Base-by-base conservation (phyloP, 2,797 vertebrate genomes). In the Bovichtus variegatus region DNA sequence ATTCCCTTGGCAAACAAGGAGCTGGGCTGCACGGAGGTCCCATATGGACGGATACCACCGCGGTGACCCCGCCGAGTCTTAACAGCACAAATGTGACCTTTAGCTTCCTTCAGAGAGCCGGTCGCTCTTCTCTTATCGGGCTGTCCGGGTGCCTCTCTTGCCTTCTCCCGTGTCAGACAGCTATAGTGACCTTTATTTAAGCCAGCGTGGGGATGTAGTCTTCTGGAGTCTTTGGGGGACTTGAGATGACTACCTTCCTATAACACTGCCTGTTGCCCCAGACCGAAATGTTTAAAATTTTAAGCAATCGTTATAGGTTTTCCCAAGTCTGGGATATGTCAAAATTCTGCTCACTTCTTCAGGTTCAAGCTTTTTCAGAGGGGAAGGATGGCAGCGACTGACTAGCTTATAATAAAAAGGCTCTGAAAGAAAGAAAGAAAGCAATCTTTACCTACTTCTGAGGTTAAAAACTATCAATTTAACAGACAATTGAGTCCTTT, bases 101-200 rank as follows among this genome's bases (percentile, higher is more conserved):
- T 90, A 58, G 41, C 76, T 81, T 70, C 62, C 78, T 75, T 78
- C 43, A 6, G 59, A 87, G 80, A 76, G 53, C 55, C 19, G 25
- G 50, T 55, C 23, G 44, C 51, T 63, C 34, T 67, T 63, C 67
- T 43, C 70, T 83, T 88, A 83, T 90, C 80, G 47, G 77, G 25
- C 77, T 53, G 69, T 80, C 68, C 36, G 1, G 68, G 46, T 63
- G 53, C 53, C 66, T 79, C 44, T 59, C 41, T 62, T 2, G 1
- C 57, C 72, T 65, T 62, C 70, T 79, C 66, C 54, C 11, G n/a
- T 76, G 77, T 84, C 78, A 84, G 74, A 58, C 74, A 72, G 64
- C 31, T 61, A 47, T 10, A 9, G 61, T 91, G 91, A 93, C 91
- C 90, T 91, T 88, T 90, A 87, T 82, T 80, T 63, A 73, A 77